Conservation (phyloP, 2,113 vertebrate genomes). For the Equus quagga region DNA sequence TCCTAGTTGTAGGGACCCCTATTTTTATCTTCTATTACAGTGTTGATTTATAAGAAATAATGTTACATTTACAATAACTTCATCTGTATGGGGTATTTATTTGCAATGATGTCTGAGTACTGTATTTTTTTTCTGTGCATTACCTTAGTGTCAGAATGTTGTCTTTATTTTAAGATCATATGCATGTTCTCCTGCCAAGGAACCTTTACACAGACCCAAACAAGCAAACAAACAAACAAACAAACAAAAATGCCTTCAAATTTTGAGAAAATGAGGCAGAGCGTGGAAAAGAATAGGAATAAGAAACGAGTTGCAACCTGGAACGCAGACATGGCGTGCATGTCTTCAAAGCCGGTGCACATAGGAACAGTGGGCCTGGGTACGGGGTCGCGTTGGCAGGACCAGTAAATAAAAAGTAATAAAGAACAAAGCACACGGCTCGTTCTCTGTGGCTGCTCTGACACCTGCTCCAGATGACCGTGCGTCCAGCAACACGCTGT, state of each 20-base stretch:
- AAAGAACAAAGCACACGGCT: constrained; percentile 60
- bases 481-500: neutral
- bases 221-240: constrained; percentile 83
- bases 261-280: constrained; percentile 66
- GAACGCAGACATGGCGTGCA: constrained; percentile 83
- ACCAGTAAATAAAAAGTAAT: constrained; percentile 93
- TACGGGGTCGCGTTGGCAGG: constrained; percentile 95
- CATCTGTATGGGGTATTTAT: constrained; percentile 98
- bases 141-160: constrained; percentile 95
- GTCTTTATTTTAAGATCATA: constrained; percentile 94
- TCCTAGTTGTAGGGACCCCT: constrained; percentile 94
- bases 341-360: constrained; percentile 85
- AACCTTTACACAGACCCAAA: constrained; percentile 95
- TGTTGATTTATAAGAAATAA: constrained; percentile 96
- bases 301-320: constrained; percentile 57
- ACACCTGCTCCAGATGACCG: neutral
- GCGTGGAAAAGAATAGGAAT: constrained; percentile 64
- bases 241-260: constrained; percentile 74
- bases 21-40: constrained; percentile 96
- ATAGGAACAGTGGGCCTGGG: constrained; percentile 89
- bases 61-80: constrained; percentile 96
- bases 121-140: constrained; percentile 98
- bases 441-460: constrained; percentile 51
- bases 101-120: constrained; percentile 96
- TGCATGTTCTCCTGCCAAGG: constrained; percentile 97